Evolutionary conservation across 1,140 invertebrate genomes (phyloP), one percentile per base, ranked within the genome.

Genomic region (Sweltsa coloradensis): DNA sequence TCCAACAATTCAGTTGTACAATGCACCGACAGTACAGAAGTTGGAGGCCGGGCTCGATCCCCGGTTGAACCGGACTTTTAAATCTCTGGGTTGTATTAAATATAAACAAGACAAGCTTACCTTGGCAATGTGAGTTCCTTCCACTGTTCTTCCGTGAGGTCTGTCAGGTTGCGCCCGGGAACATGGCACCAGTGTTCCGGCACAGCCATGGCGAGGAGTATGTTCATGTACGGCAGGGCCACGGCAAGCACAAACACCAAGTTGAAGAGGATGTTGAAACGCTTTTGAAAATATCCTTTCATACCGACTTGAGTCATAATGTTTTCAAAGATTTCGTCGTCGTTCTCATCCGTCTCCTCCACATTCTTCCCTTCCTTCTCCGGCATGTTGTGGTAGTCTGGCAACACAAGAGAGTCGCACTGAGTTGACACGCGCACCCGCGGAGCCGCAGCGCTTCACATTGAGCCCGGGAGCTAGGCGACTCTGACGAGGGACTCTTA

Each of bases 171-270:
- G 23, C 63, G 56, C 16, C 71, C 69, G 0, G 70, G 63, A 11
- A 74, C 69, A 25, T 63, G 57, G 50, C 73, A 75, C 72, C 72
- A 74, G 47, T 75, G 72, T 27, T 73, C 67, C 0, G 73, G 73
- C 47, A 68, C 60, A 13, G 66, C 62, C 23, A 74, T 55, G 2
- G 67, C 65, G 51, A 75, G 57, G 18, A 74, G 63, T 5, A 70
- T 59, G 46, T 70, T 73, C 57, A 70, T 64, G 47, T 66, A 67
- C 14, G 61, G 55, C 64, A 72, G 64, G 16, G 67, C 60, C 0
- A 59, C 58, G 18, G 60, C 54, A 3, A 62, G 47, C 3, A 63
- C 49, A 22, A 72, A 55, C 2, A 65, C 52, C 18, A 62, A 61
- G 21, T 68, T 65, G 41, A 66, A 71, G 0, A 69, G 37, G n/a